Conservation (phyloP, 1,140 invertebrate genomes). For the Anastatus disparis region DNA sequence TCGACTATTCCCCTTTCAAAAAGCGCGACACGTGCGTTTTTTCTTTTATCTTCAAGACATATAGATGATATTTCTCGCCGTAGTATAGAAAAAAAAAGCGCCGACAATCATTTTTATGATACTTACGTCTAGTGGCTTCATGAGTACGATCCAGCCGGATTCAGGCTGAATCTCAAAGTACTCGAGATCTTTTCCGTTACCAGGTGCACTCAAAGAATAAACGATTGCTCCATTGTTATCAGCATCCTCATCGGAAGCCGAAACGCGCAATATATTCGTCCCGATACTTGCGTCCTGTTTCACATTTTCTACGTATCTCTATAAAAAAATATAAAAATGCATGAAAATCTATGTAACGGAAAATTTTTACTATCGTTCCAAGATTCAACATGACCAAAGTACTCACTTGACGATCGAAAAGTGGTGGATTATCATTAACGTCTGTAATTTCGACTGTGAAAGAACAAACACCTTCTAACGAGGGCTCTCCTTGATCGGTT, state of each 20-base stretch:
- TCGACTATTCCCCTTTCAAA: conserved; percentile 29
- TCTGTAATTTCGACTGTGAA: conserved; percentile 97
- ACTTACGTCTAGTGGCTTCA: conserved; percentile 96
- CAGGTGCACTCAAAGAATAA: conserved; percentile 88
- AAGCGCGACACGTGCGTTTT: neutral
- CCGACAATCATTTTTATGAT: conserved; percentile 44
- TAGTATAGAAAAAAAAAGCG: neutral
- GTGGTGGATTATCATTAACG: conserved; percentile 92
- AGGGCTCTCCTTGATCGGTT: conserved; percentile 95
- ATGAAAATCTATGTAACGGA: no score
- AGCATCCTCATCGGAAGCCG: conserved; percentile 94
- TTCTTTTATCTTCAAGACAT: neutral
- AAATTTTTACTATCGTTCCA: no score
- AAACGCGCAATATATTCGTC: conserved; percentile 92
- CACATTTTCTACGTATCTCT: conserved; percentile 97
- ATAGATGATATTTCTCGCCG: neutral
- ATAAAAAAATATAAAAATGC: no score
- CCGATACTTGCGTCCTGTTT: conserved; percentile 96
- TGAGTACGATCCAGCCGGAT: conserved; percentile 94
- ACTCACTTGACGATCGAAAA: conserved; percentile 91
- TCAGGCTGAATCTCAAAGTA: conserved; percentile 96
- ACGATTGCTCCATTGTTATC: conserved; percentile 95
- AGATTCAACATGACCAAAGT: neutral
- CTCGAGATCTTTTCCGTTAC: conserved; percentile 86
- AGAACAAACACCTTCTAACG: conserved; percentile 92